Percentiles rank a stretch among this genome's conserved stretches.
These are phyloP conservation scores for Bombus difficillimus DNA, from an alignment of 1,140 invertebrate genomes.

Conservation along the genomic window DNA sequence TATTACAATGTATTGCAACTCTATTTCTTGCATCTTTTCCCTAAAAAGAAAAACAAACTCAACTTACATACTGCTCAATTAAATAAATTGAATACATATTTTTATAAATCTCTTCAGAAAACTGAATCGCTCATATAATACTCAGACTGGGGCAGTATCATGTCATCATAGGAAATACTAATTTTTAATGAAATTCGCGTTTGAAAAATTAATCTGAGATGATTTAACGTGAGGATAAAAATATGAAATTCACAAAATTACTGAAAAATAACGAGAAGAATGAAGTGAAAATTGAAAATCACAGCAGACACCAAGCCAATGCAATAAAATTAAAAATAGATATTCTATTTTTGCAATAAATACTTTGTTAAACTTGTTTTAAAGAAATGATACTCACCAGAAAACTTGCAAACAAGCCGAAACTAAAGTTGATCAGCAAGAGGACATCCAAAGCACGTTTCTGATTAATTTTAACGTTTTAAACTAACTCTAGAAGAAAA, in stretches of 20 bases:
- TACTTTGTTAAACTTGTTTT: too few relatives aligned
- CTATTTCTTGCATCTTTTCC: background rate
- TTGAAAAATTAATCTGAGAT: background rate
- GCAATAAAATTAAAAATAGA: background rate
- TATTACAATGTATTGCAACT: background rate
- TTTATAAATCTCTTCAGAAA: constrained; percentile 37
- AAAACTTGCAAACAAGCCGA: constrained; percentile 16
- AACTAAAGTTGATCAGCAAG: background rate
- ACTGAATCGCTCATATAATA: constrained; percentile 69
- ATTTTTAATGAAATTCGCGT: background rate
- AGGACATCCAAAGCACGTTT: constrained; percentile 3
- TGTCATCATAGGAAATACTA: constrained; percentile 58
- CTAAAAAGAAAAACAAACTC: background rate
- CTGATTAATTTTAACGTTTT: background rate
- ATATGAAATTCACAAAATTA: background rate
- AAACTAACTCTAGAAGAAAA: constrained; percentile 45
- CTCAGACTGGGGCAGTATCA: constrained; percentile 76
- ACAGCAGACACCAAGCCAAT: background rate
- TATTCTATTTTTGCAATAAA: background rate
- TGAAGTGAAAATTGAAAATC: background rate
- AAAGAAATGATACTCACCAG: constrained; percentile 55
- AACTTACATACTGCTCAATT: background rate
- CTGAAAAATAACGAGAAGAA: background rate
- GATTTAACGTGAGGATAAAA: background rate
- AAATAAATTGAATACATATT: background rate